A percentile compares a stretch with the other conserved stretches of the same genome.
phyloP scores from a whole-genome alignment of 2,888 invertebrate species.

The Graphium colonna region DNA sequence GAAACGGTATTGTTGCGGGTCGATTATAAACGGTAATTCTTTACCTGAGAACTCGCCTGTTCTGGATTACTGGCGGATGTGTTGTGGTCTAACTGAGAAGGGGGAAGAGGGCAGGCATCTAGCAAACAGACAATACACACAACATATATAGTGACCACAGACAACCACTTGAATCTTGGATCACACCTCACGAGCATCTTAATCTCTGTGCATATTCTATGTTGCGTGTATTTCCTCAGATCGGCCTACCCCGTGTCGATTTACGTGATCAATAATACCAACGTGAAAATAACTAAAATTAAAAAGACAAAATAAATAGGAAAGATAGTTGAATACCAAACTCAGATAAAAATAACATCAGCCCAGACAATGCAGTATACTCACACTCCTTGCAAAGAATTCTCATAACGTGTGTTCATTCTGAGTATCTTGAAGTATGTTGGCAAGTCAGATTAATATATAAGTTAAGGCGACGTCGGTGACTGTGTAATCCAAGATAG shows the following conservation, averaged over 20 bases:
- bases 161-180: constrained; percentile 78
- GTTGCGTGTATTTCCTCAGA: constrained; percentile 75
- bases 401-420: neutral
- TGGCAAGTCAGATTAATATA: neutral
- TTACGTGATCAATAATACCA: constrained; percentile 29
- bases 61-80: constrained; percentile 87
- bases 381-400: constrained; percentile 7
- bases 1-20: constrained; percentile 75
- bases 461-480: constrained; percentile 62
- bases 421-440: neutral
- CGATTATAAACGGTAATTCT: constrained; percentile 71
- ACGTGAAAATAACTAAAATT: constrained; percentile 31
- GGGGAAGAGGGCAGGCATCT: constrained; percentile 96
- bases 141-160: constrained; percentile 83
- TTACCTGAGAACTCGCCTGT: constrained; percentile 86
- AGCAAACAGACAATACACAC: constrained; percentile 95
- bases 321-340: constrained; percentile 70
- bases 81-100: constrained; percentile 92
- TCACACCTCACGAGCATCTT: constrained; percentile 76
- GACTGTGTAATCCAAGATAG: constrained; percentile 80
- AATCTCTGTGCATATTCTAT: constrained; percentile 48
- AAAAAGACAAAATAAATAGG: constrained; percentile 62
- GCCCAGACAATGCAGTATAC: constrained; percentile 28
- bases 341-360: constrained; percentile 57
- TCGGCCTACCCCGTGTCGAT: constrained; percentile 61